phyloP scores from a whole-genome alignment of 1,140 invertebrate genomes.

The Arion vulgaris region DNA sequence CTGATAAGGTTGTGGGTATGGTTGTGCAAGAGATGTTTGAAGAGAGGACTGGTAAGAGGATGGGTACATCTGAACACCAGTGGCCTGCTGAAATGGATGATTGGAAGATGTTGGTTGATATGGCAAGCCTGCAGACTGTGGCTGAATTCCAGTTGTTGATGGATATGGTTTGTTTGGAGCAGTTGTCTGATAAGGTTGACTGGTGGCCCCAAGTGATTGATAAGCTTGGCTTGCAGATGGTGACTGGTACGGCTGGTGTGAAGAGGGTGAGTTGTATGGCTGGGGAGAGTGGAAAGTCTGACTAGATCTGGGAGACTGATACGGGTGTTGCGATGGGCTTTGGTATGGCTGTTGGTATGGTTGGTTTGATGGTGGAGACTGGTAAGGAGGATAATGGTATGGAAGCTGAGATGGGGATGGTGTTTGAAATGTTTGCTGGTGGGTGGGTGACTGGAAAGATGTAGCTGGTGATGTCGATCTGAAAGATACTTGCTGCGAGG shows the following conservation, averaged over 20 bases:
- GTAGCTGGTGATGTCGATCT: not conserved
- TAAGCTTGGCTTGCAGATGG: not conserved
- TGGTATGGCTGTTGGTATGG: constrained; percentile 5
- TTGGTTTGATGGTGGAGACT: constrained; percentile 5
- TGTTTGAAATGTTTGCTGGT: constrained; percentile 34
- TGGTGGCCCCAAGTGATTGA: not conserved
- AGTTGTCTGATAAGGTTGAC: not conserved
- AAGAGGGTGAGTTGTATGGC: not conserved
- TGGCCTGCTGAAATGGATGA: constrained; percentile 7
- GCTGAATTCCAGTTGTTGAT: not conserved
- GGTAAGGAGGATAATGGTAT: not conserved
- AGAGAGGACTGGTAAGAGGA: constrained; percentile 10
- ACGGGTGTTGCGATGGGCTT: constrained; percentile 3
- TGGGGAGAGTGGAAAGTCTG: not conserved
- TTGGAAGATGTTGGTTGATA: constrained; percentile 11
- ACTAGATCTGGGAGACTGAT: constrained; percentile 2
- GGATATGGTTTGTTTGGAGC: not conserved
- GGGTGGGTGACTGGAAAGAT: constrained; percentile 4
- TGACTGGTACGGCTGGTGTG: constrained; percentile 23
- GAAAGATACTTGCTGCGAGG: constrained; percentile 5
- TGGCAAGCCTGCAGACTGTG: not conserved
- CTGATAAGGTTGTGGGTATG: constrained; percentile 16
- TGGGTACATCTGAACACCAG: constrained; percentile 1
- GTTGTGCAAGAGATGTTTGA: not conserved
- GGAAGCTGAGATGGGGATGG: constrained; percentile 24